Evolutionary conservation across 2,113 vertebrate genomes (phyloP).

Genomic region (Nipponia nippon): DNA sequence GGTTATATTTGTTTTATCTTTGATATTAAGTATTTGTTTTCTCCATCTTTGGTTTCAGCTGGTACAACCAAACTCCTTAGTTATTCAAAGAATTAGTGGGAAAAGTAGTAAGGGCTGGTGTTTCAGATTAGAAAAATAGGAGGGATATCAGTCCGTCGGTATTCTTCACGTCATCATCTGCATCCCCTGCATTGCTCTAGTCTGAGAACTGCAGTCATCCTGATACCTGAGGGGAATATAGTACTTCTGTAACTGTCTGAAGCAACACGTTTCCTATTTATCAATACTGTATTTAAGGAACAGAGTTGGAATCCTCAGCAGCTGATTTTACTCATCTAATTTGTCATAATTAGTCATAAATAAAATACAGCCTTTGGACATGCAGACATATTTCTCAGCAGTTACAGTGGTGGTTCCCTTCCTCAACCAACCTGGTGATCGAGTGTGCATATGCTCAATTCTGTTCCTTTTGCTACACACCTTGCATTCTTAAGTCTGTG

Average conservation of each 20-base stretch:
- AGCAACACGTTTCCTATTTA: neutral
- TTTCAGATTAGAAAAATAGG: neutral
- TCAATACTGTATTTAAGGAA: neutral
- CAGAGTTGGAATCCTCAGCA: neutral
- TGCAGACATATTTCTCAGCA: neutral
- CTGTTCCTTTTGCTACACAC: neutral
- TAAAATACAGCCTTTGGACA: neutral
- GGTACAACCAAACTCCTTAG: neutral
- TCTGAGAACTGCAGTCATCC: neutral
- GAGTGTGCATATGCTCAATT: accelerated
- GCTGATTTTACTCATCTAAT: neutral
- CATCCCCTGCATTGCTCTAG: neutral
- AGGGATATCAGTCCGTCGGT: accelerated
- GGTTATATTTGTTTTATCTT: neutral
- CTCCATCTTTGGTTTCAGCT: neutral
- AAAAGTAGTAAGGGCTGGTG: neutral
- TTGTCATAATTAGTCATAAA: neutral
- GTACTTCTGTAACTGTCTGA: neutral
- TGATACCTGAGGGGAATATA: neutral
- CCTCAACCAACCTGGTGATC: neutral
- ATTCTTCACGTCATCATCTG: neutral
- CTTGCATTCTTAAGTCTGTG: neutral
- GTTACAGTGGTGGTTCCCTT: neutral
- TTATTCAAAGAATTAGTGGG: neutral
- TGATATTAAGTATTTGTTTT: neutral